A percentile compares a stretch with the other conserved stretches of the same genome.
Evolutionary conservation across 2,113 vertebrate species (phyloP).

Genomic region (Heterotis niloticus): DNA sequence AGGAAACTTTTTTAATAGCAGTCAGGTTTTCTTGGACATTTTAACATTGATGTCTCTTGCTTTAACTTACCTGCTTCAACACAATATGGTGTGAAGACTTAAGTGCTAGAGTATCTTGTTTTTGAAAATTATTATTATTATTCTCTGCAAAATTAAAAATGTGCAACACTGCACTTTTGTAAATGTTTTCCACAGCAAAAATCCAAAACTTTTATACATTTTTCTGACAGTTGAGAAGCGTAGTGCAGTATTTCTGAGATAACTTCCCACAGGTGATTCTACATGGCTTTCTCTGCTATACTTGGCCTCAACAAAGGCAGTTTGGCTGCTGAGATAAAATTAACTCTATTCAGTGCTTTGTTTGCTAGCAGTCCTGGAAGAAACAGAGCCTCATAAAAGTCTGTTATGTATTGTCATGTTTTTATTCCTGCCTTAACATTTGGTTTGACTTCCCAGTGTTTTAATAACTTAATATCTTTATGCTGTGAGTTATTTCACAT

Average conservation of each 20-base stretch:
- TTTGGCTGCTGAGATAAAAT: conserved; percentile 52
- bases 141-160: background rate
- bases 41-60: background rate
- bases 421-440: background rate
- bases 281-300: conserved; percentile 64
- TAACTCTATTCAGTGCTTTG: conserved; percentile 29
- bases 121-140: background rate
- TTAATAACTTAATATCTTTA: background rate
- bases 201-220: too few relatives aligned
- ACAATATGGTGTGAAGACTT: background rate
- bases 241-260: background rate
- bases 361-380: conserved; percentile 37
- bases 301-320: conserved; percentile 55
- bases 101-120: background rate
- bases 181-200: too few relatives aligned
- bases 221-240: too few relatives aligned
- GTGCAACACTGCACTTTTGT: background rate
- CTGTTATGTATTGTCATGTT: background rate
- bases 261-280: conserved; percentile 44
- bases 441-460: background rate
- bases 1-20: conserved; percentile 49
- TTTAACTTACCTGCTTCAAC: background rate
- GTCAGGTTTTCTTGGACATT: conserved; percentile 42
- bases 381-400: background rate
- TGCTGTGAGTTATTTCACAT: background rate